Conservation (phyloP, 2,113 vertebrate genomes). For the Pangasianodon gigas region DNA sequence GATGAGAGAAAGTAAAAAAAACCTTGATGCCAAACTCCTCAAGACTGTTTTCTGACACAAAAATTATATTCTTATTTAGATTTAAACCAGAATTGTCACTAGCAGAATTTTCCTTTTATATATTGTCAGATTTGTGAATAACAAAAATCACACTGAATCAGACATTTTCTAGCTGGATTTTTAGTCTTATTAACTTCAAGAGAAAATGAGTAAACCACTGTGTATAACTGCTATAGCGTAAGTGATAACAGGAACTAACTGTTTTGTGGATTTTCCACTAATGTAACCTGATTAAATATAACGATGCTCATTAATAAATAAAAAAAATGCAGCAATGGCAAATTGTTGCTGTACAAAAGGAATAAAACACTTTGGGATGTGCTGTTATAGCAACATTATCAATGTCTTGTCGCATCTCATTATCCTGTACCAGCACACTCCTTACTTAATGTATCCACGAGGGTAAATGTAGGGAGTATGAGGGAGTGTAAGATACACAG, state of each 20-base stretch:
- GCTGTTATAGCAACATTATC: background rate
- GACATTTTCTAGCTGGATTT: background rate
- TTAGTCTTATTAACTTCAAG: background rate
- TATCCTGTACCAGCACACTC: background rate
- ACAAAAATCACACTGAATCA: background rate
- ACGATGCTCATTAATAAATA: background rate
- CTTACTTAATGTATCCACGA: background rate
- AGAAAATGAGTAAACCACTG: background rate
- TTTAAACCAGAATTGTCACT: background rate
- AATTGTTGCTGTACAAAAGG: background rate
- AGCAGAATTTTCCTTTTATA: background rate
- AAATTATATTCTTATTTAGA: background rate
- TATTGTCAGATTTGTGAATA: no score
- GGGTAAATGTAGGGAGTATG: background rate
- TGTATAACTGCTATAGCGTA: background rate
- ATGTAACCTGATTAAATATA: background rate
- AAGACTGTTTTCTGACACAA: no score
- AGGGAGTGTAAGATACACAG: background rate
- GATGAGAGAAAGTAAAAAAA: background rate
- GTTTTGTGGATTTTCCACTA: background rate
- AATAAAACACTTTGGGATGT: background rate
- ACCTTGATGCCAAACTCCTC: background rate
- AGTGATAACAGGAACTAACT: background rate
- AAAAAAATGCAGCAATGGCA: background rate
- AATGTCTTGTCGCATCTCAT: background rate